Percentiles rank a stretch among this genome's conserved stretches.
phyloP scores from a whole-genome alignment of 1,140 invertebrate species.

The Zaprionus africanus region DNA sequence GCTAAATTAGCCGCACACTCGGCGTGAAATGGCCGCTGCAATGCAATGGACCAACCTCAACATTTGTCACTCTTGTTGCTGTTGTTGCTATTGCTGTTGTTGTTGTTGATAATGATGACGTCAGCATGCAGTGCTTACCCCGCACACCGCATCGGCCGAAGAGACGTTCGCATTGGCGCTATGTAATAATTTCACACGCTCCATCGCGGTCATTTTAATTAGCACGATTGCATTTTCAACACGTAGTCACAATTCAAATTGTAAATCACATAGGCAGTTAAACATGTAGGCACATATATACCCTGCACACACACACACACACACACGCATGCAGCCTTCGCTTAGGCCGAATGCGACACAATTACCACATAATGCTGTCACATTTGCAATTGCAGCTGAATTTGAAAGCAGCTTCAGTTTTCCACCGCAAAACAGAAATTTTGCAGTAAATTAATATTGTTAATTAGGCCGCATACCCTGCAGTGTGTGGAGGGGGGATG shows the following conservation, averaged over 20 bases:
- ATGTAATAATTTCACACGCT: conserved; percentile 75
- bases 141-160: neutral
- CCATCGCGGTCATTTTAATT: conserved; percentile 79
- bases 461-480: conserved; percentile 47
- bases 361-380: conserved; percentile 32
- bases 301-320: conserved; percentile 27
- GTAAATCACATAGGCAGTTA: conserved; percentile 72
- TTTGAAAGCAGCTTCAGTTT: conserved; percentile 17
- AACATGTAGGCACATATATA: conserved; percentile 48
- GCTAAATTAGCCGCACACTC: conserved; percentile 19
- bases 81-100: neutral
- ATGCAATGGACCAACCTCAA: conserved; percentile 22
- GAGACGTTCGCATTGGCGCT: conserved; percentile 27
- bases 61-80: neutral
- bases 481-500: too few relatives aligned
- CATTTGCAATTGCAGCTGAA: conserved; percentile 21
- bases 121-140: neutral
- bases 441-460: conserved; percentile 60
- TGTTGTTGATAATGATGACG: neutral
- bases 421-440: conserved; percentile 42
- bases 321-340: conserved; percentile 13
- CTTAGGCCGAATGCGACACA: conserved; percentile 17
- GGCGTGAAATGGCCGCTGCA: neutral
- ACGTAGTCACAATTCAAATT: conserved; percentile 71
- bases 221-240: conserved; percentile 79